Evolutionary conservation across 2,888 invertebrate genomes (phyloP).

Genomic region (Leptodirus hochenwartii): DNA sequence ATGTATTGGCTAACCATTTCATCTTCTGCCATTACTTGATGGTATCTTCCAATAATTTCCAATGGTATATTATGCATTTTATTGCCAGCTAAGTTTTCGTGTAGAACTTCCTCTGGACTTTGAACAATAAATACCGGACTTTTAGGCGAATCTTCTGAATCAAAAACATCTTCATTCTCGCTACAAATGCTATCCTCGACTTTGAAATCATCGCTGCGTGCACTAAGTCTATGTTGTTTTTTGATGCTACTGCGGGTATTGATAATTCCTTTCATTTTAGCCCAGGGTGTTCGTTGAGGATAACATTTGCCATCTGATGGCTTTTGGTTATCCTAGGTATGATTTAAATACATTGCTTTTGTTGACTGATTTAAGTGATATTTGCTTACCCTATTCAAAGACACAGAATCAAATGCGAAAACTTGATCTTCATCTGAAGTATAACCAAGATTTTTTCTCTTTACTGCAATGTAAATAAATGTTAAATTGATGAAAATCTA

Average conservation of each 20-base stretch:
- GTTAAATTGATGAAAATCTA: too few relatives aligned
- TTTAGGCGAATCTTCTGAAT: slow-evolving; percentile 16
- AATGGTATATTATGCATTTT: slow-evolving; percentile 18
- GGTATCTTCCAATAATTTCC: slow-evolving; percentile 22
- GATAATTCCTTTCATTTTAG: slow-evolving; percentile 59
- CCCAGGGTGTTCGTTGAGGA: slow-evolving; percentile 47
- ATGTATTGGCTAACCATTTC: too few relatives aligned
- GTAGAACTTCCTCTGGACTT: slow-evolving; percentile 11
- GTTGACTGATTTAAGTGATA: too few relatives aligned
- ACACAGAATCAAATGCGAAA: too few relatives aligned
- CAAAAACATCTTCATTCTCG: slow-evolving; percentile 25
- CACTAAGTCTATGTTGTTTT: slow-evolving; percentile 28
- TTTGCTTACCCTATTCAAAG: too few relatives aligned
- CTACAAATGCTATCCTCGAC: slow-evolving; percentile 21
- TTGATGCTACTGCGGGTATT: slow-evolving; percentile 49
- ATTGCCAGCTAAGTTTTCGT: slow-evolving; percentile 10
- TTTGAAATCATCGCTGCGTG: slow-evolving; percentile 23
- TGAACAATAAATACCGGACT: slow-evolving; percentile 12
- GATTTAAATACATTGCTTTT: too few relatives aligned
- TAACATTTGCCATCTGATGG: slow-evolving; percentile 9
- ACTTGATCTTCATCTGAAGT: too few relatives aligned
- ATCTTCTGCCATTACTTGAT: slow-evolving; percentile 19
- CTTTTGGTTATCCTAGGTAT: too few relatives aligned
- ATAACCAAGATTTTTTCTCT: too few relatives aligned
- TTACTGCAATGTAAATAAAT: too few relatives aligned